Percentiles rank a stretch among this genome's conserved stretches.
phyloP scores from a whole-genome alignment of 2,113 vertebrate species.

The Dipodomys ordii region DNA sequence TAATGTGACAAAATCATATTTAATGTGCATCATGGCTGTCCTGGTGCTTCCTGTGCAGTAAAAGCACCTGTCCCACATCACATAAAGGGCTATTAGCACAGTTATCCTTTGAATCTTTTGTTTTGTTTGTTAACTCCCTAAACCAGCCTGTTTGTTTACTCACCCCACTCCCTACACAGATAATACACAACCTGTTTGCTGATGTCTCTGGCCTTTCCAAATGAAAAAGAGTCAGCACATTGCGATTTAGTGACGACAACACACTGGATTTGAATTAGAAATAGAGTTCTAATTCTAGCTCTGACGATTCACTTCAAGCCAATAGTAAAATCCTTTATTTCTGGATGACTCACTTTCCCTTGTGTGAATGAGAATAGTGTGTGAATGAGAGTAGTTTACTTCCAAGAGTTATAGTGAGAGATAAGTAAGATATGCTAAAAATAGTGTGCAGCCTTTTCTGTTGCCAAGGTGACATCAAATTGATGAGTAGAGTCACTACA shows the following conservation, averaged over 20 bases:
- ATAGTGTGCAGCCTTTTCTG: slow-evolving; percentile 65
- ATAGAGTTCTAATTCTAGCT: slow-evolving; percentile 70
- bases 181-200: slow-evolving; percentile 51
- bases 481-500: slow-evolving; percentile 65
- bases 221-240: slow-evolving; percentile 20
- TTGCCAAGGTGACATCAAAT: slow-evolving; percentile 74
- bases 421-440: slow-evolving; percentile 75
- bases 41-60: slow-evolving; percentile 34
- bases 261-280: slow-evolving; percentile 58
- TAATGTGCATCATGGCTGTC: not conserved
- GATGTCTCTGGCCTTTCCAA: slow-evolving; percentile 44
- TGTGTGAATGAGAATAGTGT: slow-evolving; percentile 66
- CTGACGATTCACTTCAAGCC: slow-evolving; percentile 54
- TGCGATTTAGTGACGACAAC: slow-evolving; percentile 47
- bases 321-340: slow-evolving; percentile 68
- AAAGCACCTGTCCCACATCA: slow-evolving; percentile 31
- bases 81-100: slow-evolving; percentile 44
- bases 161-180: not conserved
- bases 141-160: slow-evolving; percentile 19
- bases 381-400: slow-evolving; percentile 20
- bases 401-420: slow-evolving; percentile 61
- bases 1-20: slow-evolving; percentile 42
- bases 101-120: slow-evolving; percentile 27
- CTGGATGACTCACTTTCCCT: slow-evolving; percentile 72
- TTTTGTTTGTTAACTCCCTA: slow-evolving; percentile 37